phyloP scores from a whole-genome alignment of 2,113 vertebrate genomes.

The Saguinus midas region DNA sequence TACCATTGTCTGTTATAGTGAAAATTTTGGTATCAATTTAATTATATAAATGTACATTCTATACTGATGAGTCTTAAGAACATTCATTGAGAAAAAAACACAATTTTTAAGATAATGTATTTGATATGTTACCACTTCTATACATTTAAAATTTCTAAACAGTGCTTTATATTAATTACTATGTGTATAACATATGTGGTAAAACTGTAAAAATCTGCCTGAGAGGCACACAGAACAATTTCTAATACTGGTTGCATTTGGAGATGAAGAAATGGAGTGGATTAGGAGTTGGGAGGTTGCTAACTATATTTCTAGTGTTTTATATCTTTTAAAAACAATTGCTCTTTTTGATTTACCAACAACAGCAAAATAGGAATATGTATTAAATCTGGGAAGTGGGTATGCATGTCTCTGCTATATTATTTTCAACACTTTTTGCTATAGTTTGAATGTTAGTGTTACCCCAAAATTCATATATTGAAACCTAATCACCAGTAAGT shows the following conservation, averaged over 20 bases:
- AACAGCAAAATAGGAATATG: neutral
- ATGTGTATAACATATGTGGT: neutral
- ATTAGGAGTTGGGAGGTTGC: neutral
- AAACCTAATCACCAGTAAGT: neutral
- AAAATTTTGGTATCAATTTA: neutral
- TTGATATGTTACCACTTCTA: neutral
- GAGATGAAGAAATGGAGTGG: neutral
- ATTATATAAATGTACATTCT: neutral
- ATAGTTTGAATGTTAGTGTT: neutral
- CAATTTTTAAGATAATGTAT: neutral
- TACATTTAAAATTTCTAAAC: neutral
- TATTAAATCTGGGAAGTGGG: neutral
- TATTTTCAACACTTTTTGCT: neutral
- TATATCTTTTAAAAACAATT: neutral
- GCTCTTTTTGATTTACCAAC: neutral
- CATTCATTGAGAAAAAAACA: neutral
- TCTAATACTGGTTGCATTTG: neutral
- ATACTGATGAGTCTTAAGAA: neutral
- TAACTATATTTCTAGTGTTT: neutral
- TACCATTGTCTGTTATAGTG: neutral
- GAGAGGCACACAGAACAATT: neutral
- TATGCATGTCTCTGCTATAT: neutral
- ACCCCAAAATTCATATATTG: neutral
- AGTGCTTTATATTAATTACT: neutral
- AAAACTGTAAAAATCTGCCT: neutral